Evolutionary conservation across 2,888 invertebrate species (phyloP), one percentile per base, ranked within the genome.

Genomic region (Caenorhabditis angaria): DNA sequence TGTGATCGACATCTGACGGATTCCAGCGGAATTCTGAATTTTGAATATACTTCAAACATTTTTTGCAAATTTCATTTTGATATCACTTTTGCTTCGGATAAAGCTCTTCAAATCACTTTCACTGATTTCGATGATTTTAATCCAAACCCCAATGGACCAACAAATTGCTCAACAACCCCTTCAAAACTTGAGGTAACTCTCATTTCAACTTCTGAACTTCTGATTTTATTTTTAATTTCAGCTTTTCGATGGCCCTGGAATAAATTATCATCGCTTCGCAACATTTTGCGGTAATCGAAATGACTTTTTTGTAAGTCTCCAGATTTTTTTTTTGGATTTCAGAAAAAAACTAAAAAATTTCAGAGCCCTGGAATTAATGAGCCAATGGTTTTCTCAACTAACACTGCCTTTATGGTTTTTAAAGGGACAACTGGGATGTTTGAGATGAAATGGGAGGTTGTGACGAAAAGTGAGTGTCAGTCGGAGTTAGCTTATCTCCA

Each of bases 221-320:
- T 14, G 6, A 35, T 18, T 18, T 58, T n/a, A n/a, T n/a, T n/a
- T n/a, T 32, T 14, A 14, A 14, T 35, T 29, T 18, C 41, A 58
- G 20, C 63, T 80, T 25, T 81, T 61, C 32, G 81, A 81, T 50
- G 81, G 81, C 10, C 58, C 68, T 22, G 64, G 58, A 1, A 73
- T 70, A 29, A 60, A 62, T 24, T 58, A 64, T 2, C 66, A 72
- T 4, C 24, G 57, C 14, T 61, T 81, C 14, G 76, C 65, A 1
- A 65, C 67, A 5, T 81, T 76, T 69, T 81, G 81, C 53, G 81
- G 81, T 51, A 67, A 63, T 28, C n/a, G 20, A 8, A 58, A 57
- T 41, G 66, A 64, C 64, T 57, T 61, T 18, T 60, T 64, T 51
- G 64, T 64, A n/a, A 47, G 60, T 28, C 2, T 41, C 18, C 10